Percentiles rank a stretch among this genome's conserved stretches.
phyloP scores from a whole-genome alignment of 2,888 invertebrate species.

The Gryllus longicercus region DNA sequence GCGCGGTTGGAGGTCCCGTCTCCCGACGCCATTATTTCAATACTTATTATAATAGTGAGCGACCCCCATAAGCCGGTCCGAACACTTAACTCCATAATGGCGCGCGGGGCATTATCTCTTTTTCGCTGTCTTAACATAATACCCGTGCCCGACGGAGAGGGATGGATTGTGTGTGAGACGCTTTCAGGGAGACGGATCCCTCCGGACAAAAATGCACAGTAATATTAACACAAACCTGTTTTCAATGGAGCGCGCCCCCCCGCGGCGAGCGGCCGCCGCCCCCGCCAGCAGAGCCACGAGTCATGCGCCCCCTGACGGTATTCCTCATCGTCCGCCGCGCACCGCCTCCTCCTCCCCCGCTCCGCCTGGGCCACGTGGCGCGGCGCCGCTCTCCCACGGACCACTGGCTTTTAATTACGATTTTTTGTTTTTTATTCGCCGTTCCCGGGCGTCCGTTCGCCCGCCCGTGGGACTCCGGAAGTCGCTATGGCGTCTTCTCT shows the following conservation, averaged over 20 bases:
- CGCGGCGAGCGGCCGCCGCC: background rate
- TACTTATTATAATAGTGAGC: background rate
- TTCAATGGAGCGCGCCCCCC: slow-evolving; percentile 4
- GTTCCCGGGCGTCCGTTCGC: background rate
- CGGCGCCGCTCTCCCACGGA: slow-evolving; percentile 5
- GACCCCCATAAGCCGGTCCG: slow-evolving; percentile 19
- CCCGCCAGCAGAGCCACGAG: background rate
- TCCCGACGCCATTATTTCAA: slow-evolving; percentile 20
- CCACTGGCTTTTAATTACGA: background rate
- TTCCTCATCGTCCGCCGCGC: background rate
- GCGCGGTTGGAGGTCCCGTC: slow-evolving; percentile 23
- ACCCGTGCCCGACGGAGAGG: background rate
- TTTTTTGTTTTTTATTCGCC: background rate
- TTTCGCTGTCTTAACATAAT: background rate
- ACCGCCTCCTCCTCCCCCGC: background rate
- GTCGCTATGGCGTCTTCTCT: background rate
- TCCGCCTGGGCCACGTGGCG: background rate
- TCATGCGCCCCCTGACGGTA: background rate
- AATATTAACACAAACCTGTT: slow-evolving; percentile 17
- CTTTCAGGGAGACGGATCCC: background rate
- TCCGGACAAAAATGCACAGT: slow-evolving; percentile 17
- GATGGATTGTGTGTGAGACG: background rate
- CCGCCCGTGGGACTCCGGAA: background rate
- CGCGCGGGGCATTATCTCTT: background rate
- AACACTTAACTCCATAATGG: slow-evolving; percentile 6